These are phyloP conservation scores for Pangasius larnaudii DNA, from an alignment of 2,797 vertebrate species.

Conservation along the genomic window DNA sequence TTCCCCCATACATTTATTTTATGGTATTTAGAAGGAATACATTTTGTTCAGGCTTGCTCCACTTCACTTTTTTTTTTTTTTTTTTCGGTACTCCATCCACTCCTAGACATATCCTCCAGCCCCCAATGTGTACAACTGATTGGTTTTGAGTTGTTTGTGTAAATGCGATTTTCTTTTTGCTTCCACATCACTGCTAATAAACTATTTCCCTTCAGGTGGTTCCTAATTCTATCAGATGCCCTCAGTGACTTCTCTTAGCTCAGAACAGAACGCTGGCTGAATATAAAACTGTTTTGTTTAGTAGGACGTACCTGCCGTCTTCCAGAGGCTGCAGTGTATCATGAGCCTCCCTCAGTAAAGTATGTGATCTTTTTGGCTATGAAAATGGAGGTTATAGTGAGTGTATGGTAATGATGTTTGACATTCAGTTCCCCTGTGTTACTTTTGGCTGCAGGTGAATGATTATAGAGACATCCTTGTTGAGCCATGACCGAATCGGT, in stretches of 20 bases:
- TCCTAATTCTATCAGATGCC: conserved; percentile 12
- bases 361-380: conserved; percentile 1
- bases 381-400: conserved; percentile 6
- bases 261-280: neutral
- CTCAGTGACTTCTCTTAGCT: conserved; percentile 32
- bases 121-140: conserved; percentile 14
- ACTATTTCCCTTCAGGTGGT: conserved; percentile 26
- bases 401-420: conserved; percentile 34
- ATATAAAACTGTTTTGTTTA: neutral
- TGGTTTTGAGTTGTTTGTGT: conserved; percentile 39
- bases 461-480: conserved; percentile 27
- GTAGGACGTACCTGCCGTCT: conserved; percentile 7
- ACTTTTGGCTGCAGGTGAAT: conserved; percentile 32
- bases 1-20: neutral
- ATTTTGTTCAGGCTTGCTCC: conserved; percentile 25
- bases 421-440: conserved; percentile 23
- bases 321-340: neutral
- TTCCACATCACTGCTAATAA: conserved; percentile 32
- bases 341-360: conserved; percentile 2
- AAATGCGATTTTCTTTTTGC: conserved; percentile 29
- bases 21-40: neutral
- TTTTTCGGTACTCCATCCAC: neutral
- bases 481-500: conserved; percentile 32
- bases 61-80: neutral
- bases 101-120: neutral